phyloP scores from a whole-genome alignment of 2,113 vertebrate genomes.

The Oryzias curvinotus region DNA sequence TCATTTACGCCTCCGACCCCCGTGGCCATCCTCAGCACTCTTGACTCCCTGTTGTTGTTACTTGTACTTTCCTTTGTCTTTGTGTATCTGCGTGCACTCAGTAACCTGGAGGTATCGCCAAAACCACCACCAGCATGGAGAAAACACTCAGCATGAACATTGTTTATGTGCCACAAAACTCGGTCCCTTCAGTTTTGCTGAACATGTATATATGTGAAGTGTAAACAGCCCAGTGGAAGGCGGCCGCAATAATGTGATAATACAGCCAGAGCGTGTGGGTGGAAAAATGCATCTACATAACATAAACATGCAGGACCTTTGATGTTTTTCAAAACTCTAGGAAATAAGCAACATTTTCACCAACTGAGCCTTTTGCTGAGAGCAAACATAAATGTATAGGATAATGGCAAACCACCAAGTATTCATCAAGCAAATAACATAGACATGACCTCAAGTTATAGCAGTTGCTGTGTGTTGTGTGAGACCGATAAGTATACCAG shows the following conservation, averaged over 20 bases:
- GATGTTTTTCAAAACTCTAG: slow-evolving; percentile 26
- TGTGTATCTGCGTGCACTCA: not conserved
- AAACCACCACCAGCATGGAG: not conserved
- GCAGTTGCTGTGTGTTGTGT: slow-evolving; percentile 44
- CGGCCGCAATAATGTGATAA: slow-evolving; percentile 40
- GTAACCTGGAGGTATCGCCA: slow-evolving; percentile 2
- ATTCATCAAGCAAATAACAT: slow-evolving; percentile 49
- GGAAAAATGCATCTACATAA: slow-evolving; percentile 46
- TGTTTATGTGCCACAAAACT: slow-evolving; percentile 21
- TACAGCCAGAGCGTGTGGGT: slow-evolving; percentile 43
- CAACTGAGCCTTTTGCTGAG: slow-evolving; percentile 39
- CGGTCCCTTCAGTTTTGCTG: slow-evolving; percentile 21
- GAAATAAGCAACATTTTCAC: slow-evolving; percentile 18
- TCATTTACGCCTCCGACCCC: slow-evolving; percentile 15
- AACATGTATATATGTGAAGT: slow-evolving; percentile 26
- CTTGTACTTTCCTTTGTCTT: not conserved
- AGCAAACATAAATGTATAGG: slow-evolving; percentile 31
- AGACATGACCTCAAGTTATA: slow-evolving; percentile 33
- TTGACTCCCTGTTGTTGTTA: slow-evolving; percentile 3
- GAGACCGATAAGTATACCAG: slow-evolving; percentile 31
- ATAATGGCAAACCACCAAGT: slow-evolving; percentile 21
- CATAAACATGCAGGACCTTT: slow-evolving; percentile 51
- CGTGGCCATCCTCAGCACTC: slow-evolving; percentile 4
- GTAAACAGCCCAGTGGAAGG: slow-evolving; percentile 23
- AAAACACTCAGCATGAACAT: slow-evolving; percentile 4